Conservation (phyloP, 2,113 vertebrate genomes). For the Erythrolamprus reginae region DNA sequence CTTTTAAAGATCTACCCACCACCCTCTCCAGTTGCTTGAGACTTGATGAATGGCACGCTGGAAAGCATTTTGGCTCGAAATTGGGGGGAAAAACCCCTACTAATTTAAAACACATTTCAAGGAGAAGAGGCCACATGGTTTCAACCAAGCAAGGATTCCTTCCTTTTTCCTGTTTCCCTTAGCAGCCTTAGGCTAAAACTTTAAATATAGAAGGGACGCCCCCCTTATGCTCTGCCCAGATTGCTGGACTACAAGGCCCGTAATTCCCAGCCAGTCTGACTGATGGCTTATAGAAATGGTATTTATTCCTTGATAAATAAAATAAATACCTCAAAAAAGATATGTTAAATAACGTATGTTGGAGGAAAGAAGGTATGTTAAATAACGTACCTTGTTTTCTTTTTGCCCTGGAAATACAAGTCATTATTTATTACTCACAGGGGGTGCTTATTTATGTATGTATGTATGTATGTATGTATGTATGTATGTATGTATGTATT, state of each 20-base stretch:
- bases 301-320: too few species aligned
- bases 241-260: neutral
- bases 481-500: too few species aligned
- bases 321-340: too few species aligned
- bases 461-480: too few species aligned
- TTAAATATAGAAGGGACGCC: neutral
- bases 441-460: too few species aligned
- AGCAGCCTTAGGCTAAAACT: neutral
- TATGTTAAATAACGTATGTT: neutral
- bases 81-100: neutral
- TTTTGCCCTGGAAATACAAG: too few species aligned
- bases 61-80: neutral
- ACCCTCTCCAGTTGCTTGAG: too few species aligned
- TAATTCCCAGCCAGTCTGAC: neutral
- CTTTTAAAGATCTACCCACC: neutral
- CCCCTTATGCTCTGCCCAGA: neutral
- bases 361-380: neutral
- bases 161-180: neutral
- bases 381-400: too few species aligned
- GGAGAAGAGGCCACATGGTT: neutral
- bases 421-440: too few species aligned
- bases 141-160: neutral
- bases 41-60: neutral
- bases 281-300: neutral
- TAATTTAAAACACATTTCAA: constrained; percentile 28